Conservation (phyloP, 2,113 vertebrate genomes). For the Collichthys lucidus region DNA sequence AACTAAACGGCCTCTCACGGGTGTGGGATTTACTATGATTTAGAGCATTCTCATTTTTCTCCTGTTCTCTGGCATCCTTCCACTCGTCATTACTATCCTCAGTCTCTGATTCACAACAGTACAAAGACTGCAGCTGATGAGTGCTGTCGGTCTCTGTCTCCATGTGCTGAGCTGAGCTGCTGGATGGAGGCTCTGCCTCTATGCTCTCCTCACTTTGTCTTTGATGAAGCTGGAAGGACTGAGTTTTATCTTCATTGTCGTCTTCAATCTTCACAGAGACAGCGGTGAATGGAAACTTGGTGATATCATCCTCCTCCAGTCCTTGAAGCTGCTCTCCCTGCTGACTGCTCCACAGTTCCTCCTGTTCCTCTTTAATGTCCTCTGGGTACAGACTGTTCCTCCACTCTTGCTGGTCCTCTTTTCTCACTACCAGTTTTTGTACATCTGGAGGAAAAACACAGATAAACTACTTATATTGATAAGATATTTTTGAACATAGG, state of each 20-base stretch:
- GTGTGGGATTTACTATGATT: not conserved
- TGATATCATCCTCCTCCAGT: not conserved
- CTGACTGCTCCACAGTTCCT: constrained; percentile 9
- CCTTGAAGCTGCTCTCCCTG: constrained; percentile 1
- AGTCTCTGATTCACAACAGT: constrained; percentile 14
- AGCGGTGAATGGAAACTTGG: not conserved
- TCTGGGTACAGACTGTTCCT: not conserved
- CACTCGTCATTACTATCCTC: constrained; percentile 9
- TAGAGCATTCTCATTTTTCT: not conserved
- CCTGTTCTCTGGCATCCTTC: not conserved
- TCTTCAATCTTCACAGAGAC: constrained; percentile 17
- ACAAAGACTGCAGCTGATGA: not conserved
- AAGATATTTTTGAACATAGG: not conserved
- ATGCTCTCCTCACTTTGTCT: not conserved
- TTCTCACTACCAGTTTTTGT: not conserved
- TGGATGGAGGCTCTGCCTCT: not conserved
- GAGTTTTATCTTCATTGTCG: not conserved
- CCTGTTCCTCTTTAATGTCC: constrained; percentile 27
- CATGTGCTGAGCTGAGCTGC: constrained; percentile 1
- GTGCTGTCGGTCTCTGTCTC: not conserved
- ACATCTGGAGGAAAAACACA: not conserved
- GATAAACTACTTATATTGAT: not conserved
- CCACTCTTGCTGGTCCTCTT: not conserved
- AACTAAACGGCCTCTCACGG: not conserved
- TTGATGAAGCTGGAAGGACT: not conserved